These are phyloP conservation scores for Cacatua alba DNA, from an alignment of 2,113 vertebrate species.

Conservation along the genomic window DNA sequence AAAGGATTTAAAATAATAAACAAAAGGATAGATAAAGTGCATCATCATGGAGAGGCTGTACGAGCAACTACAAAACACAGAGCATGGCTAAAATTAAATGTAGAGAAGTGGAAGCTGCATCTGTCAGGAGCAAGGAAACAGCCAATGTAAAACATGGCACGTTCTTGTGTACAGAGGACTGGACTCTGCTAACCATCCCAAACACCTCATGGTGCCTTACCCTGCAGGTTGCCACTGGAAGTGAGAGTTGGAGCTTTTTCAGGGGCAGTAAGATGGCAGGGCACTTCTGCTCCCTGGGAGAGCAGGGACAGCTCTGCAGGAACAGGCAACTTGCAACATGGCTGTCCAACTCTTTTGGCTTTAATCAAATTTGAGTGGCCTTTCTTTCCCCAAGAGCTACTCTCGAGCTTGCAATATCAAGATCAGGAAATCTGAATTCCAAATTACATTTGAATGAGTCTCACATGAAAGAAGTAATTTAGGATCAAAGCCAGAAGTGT, in stretches of 20 bases:
- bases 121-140: background rate
- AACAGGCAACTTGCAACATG: background rate
- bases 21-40: background rate
- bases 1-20: conserved; percentile 65
- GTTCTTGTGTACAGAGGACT: fast-evolving
- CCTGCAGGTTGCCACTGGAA: background rate
- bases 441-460: background rate
- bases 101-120: background rate
- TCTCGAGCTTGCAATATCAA: background rate
- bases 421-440: background rate
- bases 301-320: background rate
- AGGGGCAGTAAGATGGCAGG: background rate
- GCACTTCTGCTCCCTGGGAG: background rate
- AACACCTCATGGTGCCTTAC: fast-evolving
- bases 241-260: background rate
- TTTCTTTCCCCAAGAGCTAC: background rate
- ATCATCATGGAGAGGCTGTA: background rate
- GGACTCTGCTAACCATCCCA: background rate
- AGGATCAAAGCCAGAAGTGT: background rate
- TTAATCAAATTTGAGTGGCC: background rate
- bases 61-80: background rate
- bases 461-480: conserved; percentile 18
- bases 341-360: background rate
- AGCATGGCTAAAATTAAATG: background rate
- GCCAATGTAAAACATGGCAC: background rate